Evolutionary conservation across 2,797 vertebrate species (phyloP), one percentile per base, ranked within the genome.

Genomic region (Leuciscus waleckii): DNA sequence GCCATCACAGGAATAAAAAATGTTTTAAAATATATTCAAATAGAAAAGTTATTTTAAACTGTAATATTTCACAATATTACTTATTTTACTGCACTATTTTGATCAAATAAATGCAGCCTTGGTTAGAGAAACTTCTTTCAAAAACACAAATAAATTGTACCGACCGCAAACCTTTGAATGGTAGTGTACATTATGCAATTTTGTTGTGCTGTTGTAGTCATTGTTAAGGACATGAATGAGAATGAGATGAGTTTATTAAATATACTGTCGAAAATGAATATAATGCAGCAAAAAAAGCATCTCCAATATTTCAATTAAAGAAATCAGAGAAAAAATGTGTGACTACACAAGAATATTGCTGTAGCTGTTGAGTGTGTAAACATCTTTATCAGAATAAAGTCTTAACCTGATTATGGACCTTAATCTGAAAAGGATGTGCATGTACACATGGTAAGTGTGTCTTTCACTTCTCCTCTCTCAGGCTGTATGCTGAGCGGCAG

Each of bases 401-500:
- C 71, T 37, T 76, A n/a, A 16, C 49, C 19, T 76, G 11, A 21
- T 19, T 75, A 75, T 37, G 7, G 32, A 61, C 37, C 14, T n/a
- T 41, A 21, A 51, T 51, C 43, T 51, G 9, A 29, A 75, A 51
- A 35, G 19, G 5, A 51, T 1, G 1, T 74, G 10, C 29, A 23
- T 35, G 32, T 13, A 37, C 56, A 56, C 39, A 81, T 43, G 4
- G 54, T 39, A 19, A 17, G 46, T 51, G 5, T 35, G 11, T 67
- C 16, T 69, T 58, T 39, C n/a, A 51, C 32, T 54, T 49, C 14
- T 35, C n/a, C n/a, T 78, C 63, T 87, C 35, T 8, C 94, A 99
- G 98, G 95, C 92, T 98, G 85, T 97, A 95, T 83, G 83, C 95
- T 0, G 96, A 96, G 91, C 94, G 95, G 69, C 97, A 98, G 93